These are phyloP conservation scores for Emydura subglobosa DNA, from an alignment of 2,113 vertebrate species.

Conservation along the genomic window DNA sequence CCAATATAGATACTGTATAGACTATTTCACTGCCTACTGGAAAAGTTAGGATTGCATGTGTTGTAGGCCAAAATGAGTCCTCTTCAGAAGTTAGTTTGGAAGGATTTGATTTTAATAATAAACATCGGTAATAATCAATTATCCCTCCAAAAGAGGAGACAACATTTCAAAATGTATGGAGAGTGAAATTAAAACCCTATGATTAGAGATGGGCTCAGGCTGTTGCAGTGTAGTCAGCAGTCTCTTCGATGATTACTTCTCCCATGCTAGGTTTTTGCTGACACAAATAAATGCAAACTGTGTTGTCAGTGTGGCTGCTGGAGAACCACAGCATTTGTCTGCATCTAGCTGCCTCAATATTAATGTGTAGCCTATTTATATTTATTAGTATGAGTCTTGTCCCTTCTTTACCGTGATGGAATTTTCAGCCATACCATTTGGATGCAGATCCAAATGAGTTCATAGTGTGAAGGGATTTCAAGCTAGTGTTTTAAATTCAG, in stretches of 20 bases:
- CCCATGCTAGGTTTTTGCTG: not conserved
- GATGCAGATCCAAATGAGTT: not conserved
- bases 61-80: not conserved
- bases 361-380: not conserved
- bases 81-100: not conserved
- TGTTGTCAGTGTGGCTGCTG: not conserved
- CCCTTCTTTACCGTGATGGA: not conserved
- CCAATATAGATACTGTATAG: no score
- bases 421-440: not conserved
- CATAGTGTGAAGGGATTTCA: not conserved
- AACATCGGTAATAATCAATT: not conserved
- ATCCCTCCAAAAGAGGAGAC: not conserved
- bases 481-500: not conserved
- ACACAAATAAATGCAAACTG: not conserved
- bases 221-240: not conserved
- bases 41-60: not conserved
- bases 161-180: not conserved
- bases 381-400: not conserved
- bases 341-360: not conserved
- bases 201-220: not conserved
- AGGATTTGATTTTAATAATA: not conserved
- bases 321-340: not conserved
- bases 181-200: not conserved
- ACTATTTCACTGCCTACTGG: not conserved
- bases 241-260: not conserved